Percentiles rank a stretch among this genome's conserved stretches.
phyloP scores from a whole-genome alignment of 2,888 invertebrate species.

The Leptopilina myrica region DNA sequence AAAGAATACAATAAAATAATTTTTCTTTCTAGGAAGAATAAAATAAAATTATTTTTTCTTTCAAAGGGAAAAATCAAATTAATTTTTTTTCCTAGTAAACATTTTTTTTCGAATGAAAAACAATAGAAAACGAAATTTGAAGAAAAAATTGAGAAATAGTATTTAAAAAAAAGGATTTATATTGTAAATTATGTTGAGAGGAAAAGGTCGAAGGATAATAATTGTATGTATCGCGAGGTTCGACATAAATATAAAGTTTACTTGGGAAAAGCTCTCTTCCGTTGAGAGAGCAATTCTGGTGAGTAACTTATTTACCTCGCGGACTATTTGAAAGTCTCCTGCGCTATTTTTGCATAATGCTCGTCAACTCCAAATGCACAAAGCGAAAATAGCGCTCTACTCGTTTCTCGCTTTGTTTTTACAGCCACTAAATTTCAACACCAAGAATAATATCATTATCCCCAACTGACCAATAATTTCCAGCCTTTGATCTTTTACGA shows the following conservation, averaged over 20 bases:
- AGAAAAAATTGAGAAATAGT: too few relatives aligned
- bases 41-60: too few relatives aligned
- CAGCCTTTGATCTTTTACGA: conserved; percentile 8
- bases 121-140: background rate
- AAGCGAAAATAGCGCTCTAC: conserved; percentile 55
- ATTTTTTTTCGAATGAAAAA: background rate
- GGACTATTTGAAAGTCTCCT: conserved; percentile 51
- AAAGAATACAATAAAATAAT: too few relatives aligned
- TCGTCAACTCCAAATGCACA: conserved; percentile 51
- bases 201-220: conserved; percentile 21
- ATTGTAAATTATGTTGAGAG: background rate
- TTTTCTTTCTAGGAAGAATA: too few relatives aligned
- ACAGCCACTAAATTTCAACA: conserved; percentile 35
- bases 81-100: too few relatives aligned
- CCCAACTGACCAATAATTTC: background rate
- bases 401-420: conserved; percentile 51
- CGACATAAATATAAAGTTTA: conserved; percentile 36
- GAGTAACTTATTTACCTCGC: conserved; percentile 45
- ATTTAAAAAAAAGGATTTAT: too few relatives aligned
- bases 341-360: conserved; percentile 59
- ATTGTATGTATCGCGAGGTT: conserved; percentile 10
- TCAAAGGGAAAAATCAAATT: too few relatives aligned
- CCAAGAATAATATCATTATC: background rate
- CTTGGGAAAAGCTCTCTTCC: conserved; percentile 45
- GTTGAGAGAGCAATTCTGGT: conserved; percentile 43